Percentiles rank a stretch among this genome's conserved stretches.
These are phyloP conservation scores for Hepsetus odoe DNA, from an alignment of 2,113 vertebrate genomes.

Conservation along the genomic window DNA sequence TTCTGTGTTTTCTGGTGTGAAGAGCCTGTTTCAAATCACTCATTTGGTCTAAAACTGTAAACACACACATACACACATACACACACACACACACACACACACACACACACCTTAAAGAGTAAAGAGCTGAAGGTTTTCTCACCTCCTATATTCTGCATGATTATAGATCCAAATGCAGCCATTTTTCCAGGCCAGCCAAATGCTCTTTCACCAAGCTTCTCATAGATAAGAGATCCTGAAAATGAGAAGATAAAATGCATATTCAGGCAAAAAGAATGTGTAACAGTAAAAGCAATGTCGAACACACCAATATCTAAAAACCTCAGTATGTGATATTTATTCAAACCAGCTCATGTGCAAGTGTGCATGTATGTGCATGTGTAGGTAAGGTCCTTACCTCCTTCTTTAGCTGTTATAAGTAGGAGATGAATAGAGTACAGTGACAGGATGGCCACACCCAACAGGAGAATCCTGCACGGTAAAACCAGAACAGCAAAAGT, in stretches of 20 bases:
- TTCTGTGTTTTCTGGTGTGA: too few relatives aligned
- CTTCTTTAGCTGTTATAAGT: slow-evolving; percentile 92
- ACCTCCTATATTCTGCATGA: slow-evolving; percentile 97
- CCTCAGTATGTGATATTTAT: too few relatives aligned
- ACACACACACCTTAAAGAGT: neutral
- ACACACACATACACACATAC: slow-evolving; percentile 19
- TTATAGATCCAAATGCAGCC: slow-evolving; percentile 88
- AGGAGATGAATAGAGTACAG: slow-evolving; percentile 95
- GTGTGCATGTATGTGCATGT: neutral
- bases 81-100: neutral
- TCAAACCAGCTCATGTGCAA: too few relatives aligned
- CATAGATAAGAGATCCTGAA: slow-evolving; percentile 94
- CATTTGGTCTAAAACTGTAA: too few relatives aligned
- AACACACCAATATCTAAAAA: too few relatives aligned
- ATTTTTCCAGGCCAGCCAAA: slow-evolving; percentile 96
- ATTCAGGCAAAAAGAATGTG: too few relatives aligned
- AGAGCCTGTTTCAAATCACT: too few relatives aligned
- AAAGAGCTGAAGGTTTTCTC: slow-evolving; percentile 18
- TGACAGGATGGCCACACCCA: slow-evolving; percentile 87
- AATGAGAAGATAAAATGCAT: slow-evolving; percentile 23
- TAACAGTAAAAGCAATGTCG: too few relatives aligned
- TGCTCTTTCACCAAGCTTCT: slow-evolving; percentile 92
- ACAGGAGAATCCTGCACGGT: slow-evolving; percentile 82
- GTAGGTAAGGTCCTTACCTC: slow-evolving; percentile 80
- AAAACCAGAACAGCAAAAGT: slow-evolving; percentile 13